Conservation (phyloP, 2,888 invertebrate genomes). For the Opisthograptis luteolata region DNA sequence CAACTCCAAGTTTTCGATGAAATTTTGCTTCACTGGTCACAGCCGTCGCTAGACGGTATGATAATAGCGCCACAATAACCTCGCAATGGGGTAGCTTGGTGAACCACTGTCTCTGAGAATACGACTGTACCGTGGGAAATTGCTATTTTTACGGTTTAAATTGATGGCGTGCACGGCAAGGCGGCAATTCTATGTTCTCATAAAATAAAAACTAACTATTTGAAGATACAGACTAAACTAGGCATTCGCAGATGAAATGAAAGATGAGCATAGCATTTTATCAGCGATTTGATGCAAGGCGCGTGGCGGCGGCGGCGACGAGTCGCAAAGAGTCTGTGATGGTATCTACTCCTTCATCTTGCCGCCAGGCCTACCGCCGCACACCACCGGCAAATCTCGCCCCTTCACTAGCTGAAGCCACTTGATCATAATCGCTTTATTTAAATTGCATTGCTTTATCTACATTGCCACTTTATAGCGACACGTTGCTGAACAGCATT, state of each 20-base stretch:
- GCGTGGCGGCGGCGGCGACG: slow-evolving; percentile 67
- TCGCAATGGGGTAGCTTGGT: slow-evolving; percentile 29
- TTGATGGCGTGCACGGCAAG: not conserved
- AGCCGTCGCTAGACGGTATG: slow-evolving; percentile 44
- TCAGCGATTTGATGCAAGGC: slow-evolving; percentile 73
- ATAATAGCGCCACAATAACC: slow-evolving; percentile 33
- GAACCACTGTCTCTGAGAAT: slow-evolving; percentile 31
- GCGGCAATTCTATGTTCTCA: slow-evolving; percentile 9
- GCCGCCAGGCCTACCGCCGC: slow-evolving; percentile 60
- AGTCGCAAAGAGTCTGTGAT: slow-evolving; percentile 69
- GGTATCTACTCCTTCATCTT: slow-evolving; percentile 72
- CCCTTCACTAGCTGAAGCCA: slow-evolving; percentile 57
- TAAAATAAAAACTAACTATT: slow-evolving; percentile 19
- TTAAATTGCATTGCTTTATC: slow-evolving; percentile 64
- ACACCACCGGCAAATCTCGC: slow-evolving; percentile 52
- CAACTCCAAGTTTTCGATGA: slow-evolving; percentile 45
- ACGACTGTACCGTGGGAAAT: slow-evolving; percentile 29
- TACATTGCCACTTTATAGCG: slow-evolving; percentile 46
- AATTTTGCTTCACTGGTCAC: slow-evolving; percentile 55
- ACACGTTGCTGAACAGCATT: slow-evolving; percentile 37
- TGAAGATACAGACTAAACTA: slow-evolving; percentile 35
- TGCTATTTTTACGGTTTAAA: slow-evolving; percentile 7
- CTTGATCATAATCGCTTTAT: slow-evolving; percentile 64
- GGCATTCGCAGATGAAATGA: slow-evolving; percentile 66
- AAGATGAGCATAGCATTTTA: slow-evolving; percentile 67